phyloP scores from a whole-genome alignment of 2,797 vertebrate genomes.

The Scolopax rusticola region DNA sequence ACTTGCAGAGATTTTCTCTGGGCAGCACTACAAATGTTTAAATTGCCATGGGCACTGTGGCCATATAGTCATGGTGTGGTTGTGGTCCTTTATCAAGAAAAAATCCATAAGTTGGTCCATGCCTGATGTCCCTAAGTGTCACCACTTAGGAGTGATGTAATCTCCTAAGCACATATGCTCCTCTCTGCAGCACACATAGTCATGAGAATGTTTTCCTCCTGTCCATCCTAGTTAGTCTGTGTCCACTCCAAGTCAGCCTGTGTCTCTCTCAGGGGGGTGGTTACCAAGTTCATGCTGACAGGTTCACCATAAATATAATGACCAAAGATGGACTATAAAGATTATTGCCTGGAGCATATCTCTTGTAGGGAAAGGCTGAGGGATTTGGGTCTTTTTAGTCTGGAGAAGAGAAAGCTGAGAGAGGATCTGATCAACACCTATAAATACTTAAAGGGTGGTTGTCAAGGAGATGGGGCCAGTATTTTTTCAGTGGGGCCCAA shows the following conservation, averaged over 20 bases:
- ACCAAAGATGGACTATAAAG: background rate
- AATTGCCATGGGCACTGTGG: background rate
- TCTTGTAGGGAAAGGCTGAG: no score
- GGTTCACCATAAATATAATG: background rate
- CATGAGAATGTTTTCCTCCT: background rate
- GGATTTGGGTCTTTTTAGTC: no score
- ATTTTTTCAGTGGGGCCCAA: no score
- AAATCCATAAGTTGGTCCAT: background rate
- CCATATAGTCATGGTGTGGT: background rate
- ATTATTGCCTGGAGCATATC: no score
- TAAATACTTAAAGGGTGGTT: no score
- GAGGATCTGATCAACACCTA: no score
- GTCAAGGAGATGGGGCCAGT: no score
- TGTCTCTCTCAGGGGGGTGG: background rate
- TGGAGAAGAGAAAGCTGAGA: no score
- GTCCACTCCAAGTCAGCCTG: rapidly evolving
- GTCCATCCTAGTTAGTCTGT: background rate
- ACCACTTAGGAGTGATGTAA: background rate
- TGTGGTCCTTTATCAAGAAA: background rate
- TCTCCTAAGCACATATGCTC: background rate
- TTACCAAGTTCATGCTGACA: background rate
- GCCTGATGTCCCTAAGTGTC: background rate
- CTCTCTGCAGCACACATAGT: background rate
- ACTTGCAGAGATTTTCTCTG: background rate
- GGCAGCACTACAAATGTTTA: background rate